Conservation (phyloP, 2,888 invertebrate species). For the Eueremaeus valkanovi region DNA sequence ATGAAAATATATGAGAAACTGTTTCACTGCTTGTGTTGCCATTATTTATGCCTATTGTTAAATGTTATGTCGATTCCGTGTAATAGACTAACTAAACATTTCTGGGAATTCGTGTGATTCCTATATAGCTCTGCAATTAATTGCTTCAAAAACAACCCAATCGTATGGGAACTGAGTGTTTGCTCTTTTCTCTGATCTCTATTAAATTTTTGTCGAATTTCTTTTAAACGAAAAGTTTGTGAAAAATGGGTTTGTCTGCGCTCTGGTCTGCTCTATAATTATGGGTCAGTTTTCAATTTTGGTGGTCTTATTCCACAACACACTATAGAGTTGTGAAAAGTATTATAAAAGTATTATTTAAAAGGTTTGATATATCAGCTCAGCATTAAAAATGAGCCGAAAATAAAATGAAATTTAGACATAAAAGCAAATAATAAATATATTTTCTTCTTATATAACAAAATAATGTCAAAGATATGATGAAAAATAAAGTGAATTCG, state of each 20-base stretch:
- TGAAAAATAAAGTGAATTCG: not conserved
- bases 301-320: not conserved
- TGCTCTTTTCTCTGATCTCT: not conserved
- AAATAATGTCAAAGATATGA: not conserved
- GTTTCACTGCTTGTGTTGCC: slow-evolving; percentile 1
- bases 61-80: slow-evolving; percentile 1
- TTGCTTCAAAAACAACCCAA: not conserved
- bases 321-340: too few species aligned
- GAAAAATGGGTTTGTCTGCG: not conserved
- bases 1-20: slow-evolving; percentile 22
- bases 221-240: not conserved
- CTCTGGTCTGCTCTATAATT: not conserved
- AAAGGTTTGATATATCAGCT: too few species aligned
- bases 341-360: too few species aligned
- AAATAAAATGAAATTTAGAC: too few species aligned
- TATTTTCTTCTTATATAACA: not conserved
- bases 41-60: slow-evolving; percentile 24
- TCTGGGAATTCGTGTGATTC: not conserved
- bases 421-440: not conserved
- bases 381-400: too few species aligned
- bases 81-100: not conserved
- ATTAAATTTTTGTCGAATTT: slow-evolving; percentile 7
- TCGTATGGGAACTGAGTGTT: slow-evolving; percentile 5
- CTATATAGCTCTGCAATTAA: not conserved
- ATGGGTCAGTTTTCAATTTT: slow-evolving; percentile 18